Evolutionary conservation across 2,888 invertebrate species (phyloP).

Genomic region (Drosophila melanosoma): DNA sequence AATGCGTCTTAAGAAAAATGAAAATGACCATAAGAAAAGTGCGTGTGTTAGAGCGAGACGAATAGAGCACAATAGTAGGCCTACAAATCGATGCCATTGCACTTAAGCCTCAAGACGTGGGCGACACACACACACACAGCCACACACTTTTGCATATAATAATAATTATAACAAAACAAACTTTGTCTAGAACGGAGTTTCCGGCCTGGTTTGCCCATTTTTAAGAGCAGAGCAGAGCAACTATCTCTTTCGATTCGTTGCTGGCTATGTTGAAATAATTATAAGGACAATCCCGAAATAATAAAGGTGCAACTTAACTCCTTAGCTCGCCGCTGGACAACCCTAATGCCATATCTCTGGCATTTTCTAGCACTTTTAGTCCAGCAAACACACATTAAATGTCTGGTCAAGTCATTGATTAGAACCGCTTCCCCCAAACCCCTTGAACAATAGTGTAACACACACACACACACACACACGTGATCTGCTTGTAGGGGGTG

Average conservation of each 20-base stretch:
- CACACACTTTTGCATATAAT: constrained; percentile 41
- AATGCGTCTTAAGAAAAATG: constrained; percentile 77
- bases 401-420: constrained; percentile 70
- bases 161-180: constrained; percentile 68
- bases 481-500: constrained; percentile 13
- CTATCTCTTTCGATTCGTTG: constrained; percentile 36
- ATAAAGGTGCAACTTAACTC: constrained; percentile 50
- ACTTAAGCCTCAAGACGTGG: constrained; percentile 63
- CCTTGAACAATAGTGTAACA: constrained; percentile 38
- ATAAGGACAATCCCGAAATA: constrained; percentile 30
- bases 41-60: constrained; percentile 61
- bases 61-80: constrained; percentile 39
- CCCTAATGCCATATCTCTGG: not conserved
- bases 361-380: not conserved
- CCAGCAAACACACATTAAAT: constrained; percentile 53
- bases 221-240: constrained; percentile 34
- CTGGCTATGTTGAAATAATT: constrained; percentile 43
- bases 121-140: constrained; percentile 6
- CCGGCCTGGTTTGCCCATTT: constrained; percentile 36
- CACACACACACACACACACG: constrained; percentile 7
- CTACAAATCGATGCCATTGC: constrained; percentile 67
- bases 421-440: constrained; percentile 24
- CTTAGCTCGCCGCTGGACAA: constrained; percentile 36
- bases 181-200: constrained; percentile 12
- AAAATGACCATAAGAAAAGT: constrained; percentile 37